Evolutionary conservation across 2,888 invertebrate species (phyloP).

Genomic region (Theristus sp.): DNA sequence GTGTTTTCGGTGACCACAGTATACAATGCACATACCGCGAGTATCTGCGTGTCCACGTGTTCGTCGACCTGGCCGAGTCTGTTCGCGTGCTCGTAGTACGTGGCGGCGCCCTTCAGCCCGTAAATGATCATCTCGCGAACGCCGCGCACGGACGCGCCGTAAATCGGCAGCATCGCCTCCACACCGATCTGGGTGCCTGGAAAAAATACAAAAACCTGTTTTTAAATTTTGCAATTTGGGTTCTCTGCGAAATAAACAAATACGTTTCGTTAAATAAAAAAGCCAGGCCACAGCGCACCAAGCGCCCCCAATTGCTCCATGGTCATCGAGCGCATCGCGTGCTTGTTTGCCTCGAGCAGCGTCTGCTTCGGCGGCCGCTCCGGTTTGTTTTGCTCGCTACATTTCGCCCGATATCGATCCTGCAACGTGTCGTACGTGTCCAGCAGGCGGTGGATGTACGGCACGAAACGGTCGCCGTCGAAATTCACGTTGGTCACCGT

Average conservation of each 20-base stretch:
- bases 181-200: not conserved
- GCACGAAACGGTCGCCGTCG: conserved; percentile 15
- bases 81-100: conserved; percentile 16
- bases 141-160: conserved; percentile 10
- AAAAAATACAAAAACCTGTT: too few species aligned
- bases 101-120: conserved; percentile 18
- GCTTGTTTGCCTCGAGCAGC: too few species aligned
- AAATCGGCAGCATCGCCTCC: not conserved
- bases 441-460: conserved; percentile 13
- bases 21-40: too few species aligned
- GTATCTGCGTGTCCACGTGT: not conserved
- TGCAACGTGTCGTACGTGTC: conserved; percentile 12
- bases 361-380: too few species aligned
- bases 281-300: too few species aligned
- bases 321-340: too few species aligned
- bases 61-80: conserved; percentile 10
- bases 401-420: too few species aligned
- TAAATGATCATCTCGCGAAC: conserved; percentile 20
- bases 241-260: too few species aligned
- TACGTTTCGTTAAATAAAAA: too few species aligned
- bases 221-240: too few species aligned
- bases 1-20: too few species aligned
- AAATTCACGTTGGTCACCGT: conserved; percentile 22
- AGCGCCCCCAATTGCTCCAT: too few species aligned
- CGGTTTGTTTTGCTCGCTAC: not conserved